Base-by-base conservation (phyloP, 2,888 invertebrate genomes). In the Linnaemya tessellans region DNA sequence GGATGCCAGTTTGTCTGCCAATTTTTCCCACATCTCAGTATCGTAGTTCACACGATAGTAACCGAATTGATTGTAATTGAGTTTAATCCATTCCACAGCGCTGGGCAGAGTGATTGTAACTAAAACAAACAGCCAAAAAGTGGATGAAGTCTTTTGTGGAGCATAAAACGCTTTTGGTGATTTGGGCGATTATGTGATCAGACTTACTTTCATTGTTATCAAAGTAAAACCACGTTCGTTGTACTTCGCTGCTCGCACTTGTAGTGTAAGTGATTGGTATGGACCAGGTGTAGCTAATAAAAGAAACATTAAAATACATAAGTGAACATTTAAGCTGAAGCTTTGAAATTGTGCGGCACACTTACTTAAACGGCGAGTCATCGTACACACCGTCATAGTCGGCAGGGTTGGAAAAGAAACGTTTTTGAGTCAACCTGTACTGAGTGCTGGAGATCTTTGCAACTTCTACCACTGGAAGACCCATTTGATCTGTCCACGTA, bases 401-500 rank as follows among this genome's bases (percentile, higher is more conserved):
- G 1, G 95, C 94, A 0, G 96, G 94, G 92, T 97, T 95, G 13
- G 95, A 93, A 51, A 97, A 93, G 92, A 97, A 98, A 86, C 97
- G 93, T 70, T 94, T 94, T 90, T 98, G 98, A 0, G 94, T 95
- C n/a, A 97, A 92, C n/a, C 93, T 93, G 87, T 94, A 95, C n/a
- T 93, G 93, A 43, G 93, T 93, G n/a, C 90, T 93, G 84, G 89
- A 91, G 3, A 92, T 91, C 79, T 93, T 93, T 2, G 90, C 90
- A 5, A 96, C 95, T 10, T 93, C 94, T 18, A 98, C 92, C 0
- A 98, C 94, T 0, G 98, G 98, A 89, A 95, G 96, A 0, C 98
- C 98, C 96, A 96, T 97, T 93, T 98, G 98, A 54, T 94, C 94
- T 0, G 97, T 98, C 97, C 97, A 98, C 0, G 97, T 97, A 87